phyloP scores from a whole-genome alignment of 2,888 invertebrate genomes.

The Lypha dubia region DNA sequence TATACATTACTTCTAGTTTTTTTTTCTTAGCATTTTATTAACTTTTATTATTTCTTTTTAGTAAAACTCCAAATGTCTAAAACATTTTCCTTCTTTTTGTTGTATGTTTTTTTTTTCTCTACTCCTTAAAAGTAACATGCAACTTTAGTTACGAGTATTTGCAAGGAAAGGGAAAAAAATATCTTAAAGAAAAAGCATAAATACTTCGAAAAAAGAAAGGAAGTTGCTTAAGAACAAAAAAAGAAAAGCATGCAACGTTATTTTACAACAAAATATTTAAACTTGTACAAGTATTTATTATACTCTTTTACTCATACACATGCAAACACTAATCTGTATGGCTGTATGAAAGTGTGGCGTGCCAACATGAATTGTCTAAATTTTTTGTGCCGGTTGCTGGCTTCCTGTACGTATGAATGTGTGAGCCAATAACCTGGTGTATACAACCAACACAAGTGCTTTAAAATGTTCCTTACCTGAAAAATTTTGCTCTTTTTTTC shows the following conservation, averaged over 20 bases:
- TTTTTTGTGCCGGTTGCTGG: constrained; percentile 18
- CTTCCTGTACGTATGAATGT: constrained; percentile 5
- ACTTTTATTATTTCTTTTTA: constrained; percentile 4
- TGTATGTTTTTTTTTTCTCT: constrained; percentile 2
- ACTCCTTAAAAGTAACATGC: constrained; percentile 13
- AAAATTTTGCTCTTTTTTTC: neutral
- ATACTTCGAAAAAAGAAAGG: constrained; percentile 11
- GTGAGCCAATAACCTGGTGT: constrained; percentile 49
- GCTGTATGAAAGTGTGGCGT: neutral
- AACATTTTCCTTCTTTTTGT: constrained; percentile 57
- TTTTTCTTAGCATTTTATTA: neutral
- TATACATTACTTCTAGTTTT: constrained; percentile 6
- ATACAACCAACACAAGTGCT: constrained; percentile 8
- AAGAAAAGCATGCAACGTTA: constrained; percentile 38
- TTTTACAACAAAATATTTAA: constrained; percentile 9
- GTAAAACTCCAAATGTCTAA: constrained; percentile 43
- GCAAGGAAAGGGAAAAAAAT: neutral
- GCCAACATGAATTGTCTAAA: neutral
- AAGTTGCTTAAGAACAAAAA: constrained; percentile 51
- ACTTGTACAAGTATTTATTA: neutral
- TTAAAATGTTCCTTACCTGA: constrained; percentile 6
- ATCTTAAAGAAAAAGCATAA: constrained; percentile 3
- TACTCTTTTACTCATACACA: neutral
- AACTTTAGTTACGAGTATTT: constrained; percentile 38
- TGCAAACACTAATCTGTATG: neutral